Conservation (phyloP, 1,140 invertebrate genomes). For the Tribolium madens region DNA sequence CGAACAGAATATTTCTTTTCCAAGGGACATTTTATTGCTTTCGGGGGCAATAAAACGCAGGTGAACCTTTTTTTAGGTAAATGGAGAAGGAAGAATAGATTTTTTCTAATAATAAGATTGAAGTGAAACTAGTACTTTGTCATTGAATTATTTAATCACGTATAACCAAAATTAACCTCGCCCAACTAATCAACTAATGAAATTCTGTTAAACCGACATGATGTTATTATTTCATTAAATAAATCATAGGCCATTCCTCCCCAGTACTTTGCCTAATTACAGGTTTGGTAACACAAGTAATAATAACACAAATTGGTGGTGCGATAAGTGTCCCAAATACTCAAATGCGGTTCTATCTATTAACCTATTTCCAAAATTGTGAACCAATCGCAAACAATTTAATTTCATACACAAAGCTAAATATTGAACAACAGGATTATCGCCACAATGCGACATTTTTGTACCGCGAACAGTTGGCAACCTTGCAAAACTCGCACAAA, state of each 20-base stretch:
- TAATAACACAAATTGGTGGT: background rate
- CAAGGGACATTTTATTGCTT: background rate
- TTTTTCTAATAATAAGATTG: background rate
- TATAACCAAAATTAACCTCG: background rate
- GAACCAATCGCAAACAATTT: no score
- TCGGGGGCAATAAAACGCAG: background rate
- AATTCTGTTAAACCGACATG: background rate
- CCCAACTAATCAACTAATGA: background rate
- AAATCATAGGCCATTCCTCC: background rate
- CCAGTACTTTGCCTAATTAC: background rate
- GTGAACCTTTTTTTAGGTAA: background rate
- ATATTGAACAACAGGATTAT: background rate
- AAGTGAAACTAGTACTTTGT: background rate
- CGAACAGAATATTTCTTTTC: background rate
- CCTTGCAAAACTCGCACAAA: background rate
- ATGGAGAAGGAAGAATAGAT: no score
- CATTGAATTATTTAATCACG: background rate
- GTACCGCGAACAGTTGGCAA: slow-evolving; percentile 17
- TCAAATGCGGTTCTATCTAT: background rate
- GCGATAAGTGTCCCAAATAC: background rate
- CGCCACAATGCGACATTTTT: slow-evolving; percentile 6
- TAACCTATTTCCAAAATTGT: slow-evolving; percentile 1
- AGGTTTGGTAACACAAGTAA: background rate
- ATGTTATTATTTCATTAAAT: background rate
- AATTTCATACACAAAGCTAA: background rate